phyloP scores from a whole-genome alignment of 2,797 vertebrate species.

The Chlorospingus semifuscus region DNA sequence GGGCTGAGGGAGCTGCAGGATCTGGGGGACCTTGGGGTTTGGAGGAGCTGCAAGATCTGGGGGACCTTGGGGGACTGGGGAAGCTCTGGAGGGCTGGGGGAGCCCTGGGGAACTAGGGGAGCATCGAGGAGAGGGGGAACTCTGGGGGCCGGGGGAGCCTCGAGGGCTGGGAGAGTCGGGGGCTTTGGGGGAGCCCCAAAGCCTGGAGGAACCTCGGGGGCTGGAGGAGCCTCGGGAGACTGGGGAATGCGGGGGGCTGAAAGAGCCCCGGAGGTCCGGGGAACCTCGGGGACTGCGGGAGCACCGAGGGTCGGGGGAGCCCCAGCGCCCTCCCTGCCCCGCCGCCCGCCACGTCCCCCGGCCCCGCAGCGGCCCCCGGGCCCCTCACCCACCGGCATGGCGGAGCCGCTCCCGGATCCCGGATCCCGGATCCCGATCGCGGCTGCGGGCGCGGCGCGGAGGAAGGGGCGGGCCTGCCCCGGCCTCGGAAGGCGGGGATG shows the following conservation, averaged over 20 bases:
- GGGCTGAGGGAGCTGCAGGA: too few relatives aligned
- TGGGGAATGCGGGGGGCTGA: not conserved
- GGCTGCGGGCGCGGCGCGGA: not conserved
- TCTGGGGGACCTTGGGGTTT: too few relatives aligned
- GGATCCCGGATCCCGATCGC: not conserved
- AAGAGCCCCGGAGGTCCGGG: not conserved
- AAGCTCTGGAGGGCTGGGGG: not conserved
- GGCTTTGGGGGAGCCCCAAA: too few relatives aligned
- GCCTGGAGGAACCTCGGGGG: not conserved
- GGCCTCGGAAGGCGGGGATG: not conserved
- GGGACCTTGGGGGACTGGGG: too few relatives aligned
- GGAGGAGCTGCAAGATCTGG: too few relatives aligned
- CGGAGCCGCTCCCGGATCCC: not conserved
- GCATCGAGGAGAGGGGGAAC: not conserved
- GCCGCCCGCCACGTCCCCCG: not conserved
- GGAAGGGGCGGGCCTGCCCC: not conserved
- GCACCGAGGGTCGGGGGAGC: not conserved
- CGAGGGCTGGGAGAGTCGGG: too few relatives aligned
- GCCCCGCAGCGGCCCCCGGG: not conserved
- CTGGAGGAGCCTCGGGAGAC: not conserved
- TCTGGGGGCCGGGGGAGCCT: not conserved
- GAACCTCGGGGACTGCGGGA: not conserved
- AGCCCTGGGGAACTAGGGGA: not conserved
- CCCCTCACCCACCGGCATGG: conserved; percentile 38
- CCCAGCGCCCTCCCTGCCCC: not conserved